A percentile compares a stretch with the other conserved stretches of the same genome.
Conservation (phyloP, 2,113 vertebrate genomes). For the Charina bottae region DNA sequence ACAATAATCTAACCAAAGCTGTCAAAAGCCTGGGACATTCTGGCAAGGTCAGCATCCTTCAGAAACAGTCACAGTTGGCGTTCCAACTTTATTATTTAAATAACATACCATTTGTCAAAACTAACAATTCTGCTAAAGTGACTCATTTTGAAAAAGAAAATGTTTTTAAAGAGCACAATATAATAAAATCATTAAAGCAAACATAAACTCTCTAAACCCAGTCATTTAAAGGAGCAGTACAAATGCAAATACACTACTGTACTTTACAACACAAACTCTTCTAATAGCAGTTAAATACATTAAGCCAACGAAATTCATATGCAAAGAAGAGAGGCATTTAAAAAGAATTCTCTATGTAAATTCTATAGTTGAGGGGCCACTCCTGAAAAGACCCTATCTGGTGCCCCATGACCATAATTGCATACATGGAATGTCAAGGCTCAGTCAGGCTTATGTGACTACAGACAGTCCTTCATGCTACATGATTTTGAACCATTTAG, state of each 20-base stretch:
- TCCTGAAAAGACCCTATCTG: not conserved
- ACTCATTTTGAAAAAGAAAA: not conserved
- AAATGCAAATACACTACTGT: not conserved
- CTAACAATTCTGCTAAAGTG: not conserved
- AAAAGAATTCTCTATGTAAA: not conserved
- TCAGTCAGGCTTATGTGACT: not conserved
- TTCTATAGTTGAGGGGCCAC: not conserved
- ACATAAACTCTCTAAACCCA: not conserved
- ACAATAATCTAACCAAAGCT: not conserved
- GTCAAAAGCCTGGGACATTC: not conserved
- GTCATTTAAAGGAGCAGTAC: not conserved
- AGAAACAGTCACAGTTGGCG: not conserved
- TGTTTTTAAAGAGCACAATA: not conserved
- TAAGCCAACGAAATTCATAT: not conserved
- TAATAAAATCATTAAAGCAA: not conserved
- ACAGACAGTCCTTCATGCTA: not conserved
- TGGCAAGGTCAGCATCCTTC: not conserved
- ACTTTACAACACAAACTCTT: not conserved
- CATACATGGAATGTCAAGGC: not conserved
- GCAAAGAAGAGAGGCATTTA: not conserved
- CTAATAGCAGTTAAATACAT: not conserved
- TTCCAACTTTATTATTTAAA: not conserved
- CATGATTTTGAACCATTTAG: not conserved
- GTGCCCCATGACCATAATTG: not conserved
- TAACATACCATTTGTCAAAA: not conserved